phyloP scores from a whole-genome alignment of 2,888 invertebrate genomes.

The Pachycephus smyrnensis region DNA sequence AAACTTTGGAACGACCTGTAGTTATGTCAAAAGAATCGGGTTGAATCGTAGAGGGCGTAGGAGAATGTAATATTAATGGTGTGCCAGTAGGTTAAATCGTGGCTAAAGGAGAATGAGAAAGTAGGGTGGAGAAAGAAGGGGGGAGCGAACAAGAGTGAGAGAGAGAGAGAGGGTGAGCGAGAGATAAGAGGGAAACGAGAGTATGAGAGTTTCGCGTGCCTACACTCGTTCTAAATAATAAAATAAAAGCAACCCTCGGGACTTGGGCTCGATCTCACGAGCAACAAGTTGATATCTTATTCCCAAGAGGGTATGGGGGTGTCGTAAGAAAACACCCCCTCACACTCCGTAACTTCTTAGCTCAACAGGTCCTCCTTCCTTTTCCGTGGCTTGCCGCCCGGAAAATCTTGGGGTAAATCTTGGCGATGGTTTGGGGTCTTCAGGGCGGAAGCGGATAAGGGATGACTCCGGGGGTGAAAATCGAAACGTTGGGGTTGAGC shows the following conservation, averaged over 20 bases:
- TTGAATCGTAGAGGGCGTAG: no score
- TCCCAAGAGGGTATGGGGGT: conserved; percentile 28
- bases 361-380: conserved; percentile 57
- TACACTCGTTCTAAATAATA: conserved; percentile 26
- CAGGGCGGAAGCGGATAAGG: conserved; percentile 34
- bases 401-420: conserved; percentile 41
- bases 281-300: conserved; percentile 65
- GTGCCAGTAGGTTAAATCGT: no score
- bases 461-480: conserved; percentile 27
- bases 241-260: conserved; percentile 15
- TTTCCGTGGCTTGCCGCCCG: conserved; percentile 37
- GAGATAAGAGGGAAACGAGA: no score
- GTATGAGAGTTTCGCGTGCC: background rate
- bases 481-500: conserved; percentile 9
- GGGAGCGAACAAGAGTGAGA: no score
- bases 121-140: no score
- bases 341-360: conserved; percentile 30
- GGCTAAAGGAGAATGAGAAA: no score
- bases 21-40: no score
- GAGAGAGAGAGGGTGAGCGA: no score
- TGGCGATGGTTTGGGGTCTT: conserved; percentile 4
- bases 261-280: conserved; percentile 43
- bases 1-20: no score
- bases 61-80: no score
- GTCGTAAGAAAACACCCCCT: conserved; percentile 36